phyloP scores from a whole-genome alignment of 2,797 vertebrate species.

The Vipera latastei region DNA sequence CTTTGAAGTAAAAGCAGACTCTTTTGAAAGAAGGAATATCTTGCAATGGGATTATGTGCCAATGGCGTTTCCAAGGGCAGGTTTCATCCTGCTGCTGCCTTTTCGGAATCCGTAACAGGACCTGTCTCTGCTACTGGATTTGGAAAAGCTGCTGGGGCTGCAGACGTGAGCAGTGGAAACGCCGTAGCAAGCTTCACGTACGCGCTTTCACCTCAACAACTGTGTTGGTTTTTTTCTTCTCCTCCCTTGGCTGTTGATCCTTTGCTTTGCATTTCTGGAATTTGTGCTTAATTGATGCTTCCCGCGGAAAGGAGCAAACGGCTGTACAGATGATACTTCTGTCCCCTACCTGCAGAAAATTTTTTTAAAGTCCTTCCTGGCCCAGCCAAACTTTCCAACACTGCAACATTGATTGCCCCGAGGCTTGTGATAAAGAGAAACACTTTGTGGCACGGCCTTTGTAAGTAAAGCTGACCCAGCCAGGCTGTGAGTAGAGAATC shows the following conservation, averaged over 20 bases:
- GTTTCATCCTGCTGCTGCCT: neutral
- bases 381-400: neutral
- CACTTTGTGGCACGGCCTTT: too few species aligned
- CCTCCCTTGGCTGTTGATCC: neutral
- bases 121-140: neutral
- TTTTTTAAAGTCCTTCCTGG: neutral
- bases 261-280: neutral
- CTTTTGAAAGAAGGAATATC: neutral
- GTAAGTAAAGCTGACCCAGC: neutral
- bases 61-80: neutral
- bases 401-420: neutral
- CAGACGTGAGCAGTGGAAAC: neutral
- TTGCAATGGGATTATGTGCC: neutral
- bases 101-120: neutral
- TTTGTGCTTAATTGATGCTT: neutral
- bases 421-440: neutral
- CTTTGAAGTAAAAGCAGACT: neutral
- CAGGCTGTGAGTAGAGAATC: neutral
- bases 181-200: neutral
- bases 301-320: neutral
- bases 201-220: neutral
- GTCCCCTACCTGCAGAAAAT: too few species aligned
- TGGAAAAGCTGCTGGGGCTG: neutral
- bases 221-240: fast-evolving
- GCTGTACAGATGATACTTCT: neutral